These are phyloP conservation scores for Rhagonycha fulva DNA, from an alignment of 2,888 invertebrate species.

Conservation along the genomic window DNA sequence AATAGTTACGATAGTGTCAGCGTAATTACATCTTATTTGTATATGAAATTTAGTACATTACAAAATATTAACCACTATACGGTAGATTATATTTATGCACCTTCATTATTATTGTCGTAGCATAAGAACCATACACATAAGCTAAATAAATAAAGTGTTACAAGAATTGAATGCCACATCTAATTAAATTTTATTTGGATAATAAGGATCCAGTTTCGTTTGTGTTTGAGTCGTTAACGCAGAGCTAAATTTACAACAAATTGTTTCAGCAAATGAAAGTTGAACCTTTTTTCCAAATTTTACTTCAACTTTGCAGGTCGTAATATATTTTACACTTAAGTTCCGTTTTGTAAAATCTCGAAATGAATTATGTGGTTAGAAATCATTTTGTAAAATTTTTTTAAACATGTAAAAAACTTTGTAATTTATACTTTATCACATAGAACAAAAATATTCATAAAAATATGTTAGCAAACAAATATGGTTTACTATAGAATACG, in stretches of 20 bases:
- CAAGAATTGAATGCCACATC: background rate
- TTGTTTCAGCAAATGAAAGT: background rate
- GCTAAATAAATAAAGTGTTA: background rate
- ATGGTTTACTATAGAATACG: conserved; percentile 1
- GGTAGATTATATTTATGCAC: no score
- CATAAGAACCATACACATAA: no score
- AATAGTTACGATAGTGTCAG: no score
- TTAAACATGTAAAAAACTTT: background rate
- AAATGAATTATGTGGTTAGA: background rate
- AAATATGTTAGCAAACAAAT: background rate
- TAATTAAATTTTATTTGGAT: background rate
- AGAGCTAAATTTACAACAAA: background rate
- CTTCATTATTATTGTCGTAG: no score
- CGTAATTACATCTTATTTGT: no score
- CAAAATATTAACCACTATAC: no score
- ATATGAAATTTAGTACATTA: no score
- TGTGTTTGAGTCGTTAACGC: background rate
- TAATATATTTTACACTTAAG: background rate
- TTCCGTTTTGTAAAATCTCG: background rate
- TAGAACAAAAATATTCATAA: background rate
- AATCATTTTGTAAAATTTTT: background rate
- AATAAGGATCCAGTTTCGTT: background rate
- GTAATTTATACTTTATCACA: background rate
- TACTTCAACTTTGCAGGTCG: background rate
- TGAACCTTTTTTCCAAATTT: background rate